phyloP scores from a whole-genome alignment of 2,888 invertebrate genomes.

The Patella ulyssiponensis region DNA sequence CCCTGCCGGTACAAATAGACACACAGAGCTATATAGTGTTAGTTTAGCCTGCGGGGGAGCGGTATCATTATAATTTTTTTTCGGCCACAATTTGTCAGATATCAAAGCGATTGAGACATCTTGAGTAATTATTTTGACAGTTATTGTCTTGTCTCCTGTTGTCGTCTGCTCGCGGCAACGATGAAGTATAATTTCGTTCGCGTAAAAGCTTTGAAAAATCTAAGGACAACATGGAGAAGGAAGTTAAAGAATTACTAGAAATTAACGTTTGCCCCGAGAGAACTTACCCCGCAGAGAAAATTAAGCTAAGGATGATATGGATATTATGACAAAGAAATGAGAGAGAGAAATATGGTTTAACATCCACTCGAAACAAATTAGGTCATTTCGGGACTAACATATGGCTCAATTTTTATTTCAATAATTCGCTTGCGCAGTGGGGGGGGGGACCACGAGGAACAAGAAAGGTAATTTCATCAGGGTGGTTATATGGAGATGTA shows the following conservation, averaged over 20 bases:
- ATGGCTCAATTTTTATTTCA: too few species aligned
- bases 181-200: not conserved
- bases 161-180: not conserved
- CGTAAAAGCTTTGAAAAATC: constrained; percentile 1
- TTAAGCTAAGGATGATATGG: too few species aligned
- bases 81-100: not conserved
- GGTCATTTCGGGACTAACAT: too few species aligned
- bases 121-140: constrained; percentile 7
- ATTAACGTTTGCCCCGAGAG: not conserved
- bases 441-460: too few species aligned
- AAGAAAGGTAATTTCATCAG: too few species aligned
- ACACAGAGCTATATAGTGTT: not conserved
- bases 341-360: too few species aligned
- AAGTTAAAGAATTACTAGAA: not conserved
- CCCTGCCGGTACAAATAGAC: not conserved
- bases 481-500: too few species aligned
- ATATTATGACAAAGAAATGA: too few species aligned
- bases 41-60: not conserved
- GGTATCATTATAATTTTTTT: not conserved
- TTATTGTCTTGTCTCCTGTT: not conserved
- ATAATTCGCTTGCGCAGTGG: too few species aligned
- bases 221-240: not conserved
- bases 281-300: too few species aligned
- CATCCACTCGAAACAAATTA: too few species aligned
- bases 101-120: not conserved